phyloP scores from a whole-genome alignment of 1,140 invertebrate species.

The Leucophenga varia region DNA sequence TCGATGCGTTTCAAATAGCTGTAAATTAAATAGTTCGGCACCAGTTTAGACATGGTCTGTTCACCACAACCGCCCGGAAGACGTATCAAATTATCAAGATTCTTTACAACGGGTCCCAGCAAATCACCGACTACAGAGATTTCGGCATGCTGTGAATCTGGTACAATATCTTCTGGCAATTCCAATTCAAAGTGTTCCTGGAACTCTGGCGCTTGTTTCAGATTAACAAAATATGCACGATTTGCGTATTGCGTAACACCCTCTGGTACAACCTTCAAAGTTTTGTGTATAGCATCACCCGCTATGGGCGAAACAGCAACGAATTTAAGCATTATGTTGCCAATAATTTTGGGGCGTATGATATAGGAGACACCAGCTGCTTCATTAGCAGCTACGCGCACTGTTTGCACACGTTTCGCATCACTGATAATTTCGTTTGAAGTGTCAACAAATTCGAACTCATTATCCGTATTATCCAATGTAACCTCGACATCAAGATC shows the following conservation, averaged over 20 bases:
- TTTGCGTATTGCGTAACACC: conserved; percentile 75
- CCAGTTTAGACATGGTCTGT: conserved; percentile 91
- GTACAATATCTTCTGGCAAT: conserved; percentile 68
- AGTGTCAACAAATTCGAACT: conserved; percentile 75
- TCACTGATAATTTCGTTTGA: conserved; percentile 59
- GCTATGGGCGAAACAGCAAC: conserved; percentile 67
- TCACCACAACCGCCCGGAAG: conserved; percentile 92
- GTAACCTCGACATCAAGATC: conserved; percentile 79
- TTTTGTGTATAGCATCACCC: conserved; percentile 69
- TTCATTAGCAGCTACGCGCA: conserved; percentile 62
- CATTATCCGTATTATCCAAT: conserved; percentile 75
- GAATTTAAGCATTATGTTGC: conserved; percentile 71
- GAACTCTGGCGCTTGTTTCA: conserved; percentile 71
- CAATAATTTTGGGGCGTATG: conserved; percentile 71
- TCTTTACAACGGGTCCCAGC: conserved; percentile 72
- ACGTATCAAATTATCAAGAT: conserved; percentile 73
- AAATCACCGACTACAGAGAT: conserved; percentile 74
- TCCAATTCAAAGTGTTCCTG: conserved; percentile 67
- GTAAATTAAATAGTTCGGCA: conserved; percentile 84
- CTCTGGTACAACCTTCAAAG: conserved; percentile 73
- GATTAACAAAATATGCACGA: conserved; percentile 74
- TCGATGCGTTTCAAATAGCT: conserved; percentile 65
- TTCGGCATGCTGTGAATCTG: conserved; percentile 68
- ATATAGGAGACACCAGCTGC: conserved; percentile 67
- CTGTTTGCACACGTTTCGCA: conserved; percentile 64